Conservation (phyloP, 1,140 invertebrate genomes). For the Pseudomyrmex pallidus region DNA sequence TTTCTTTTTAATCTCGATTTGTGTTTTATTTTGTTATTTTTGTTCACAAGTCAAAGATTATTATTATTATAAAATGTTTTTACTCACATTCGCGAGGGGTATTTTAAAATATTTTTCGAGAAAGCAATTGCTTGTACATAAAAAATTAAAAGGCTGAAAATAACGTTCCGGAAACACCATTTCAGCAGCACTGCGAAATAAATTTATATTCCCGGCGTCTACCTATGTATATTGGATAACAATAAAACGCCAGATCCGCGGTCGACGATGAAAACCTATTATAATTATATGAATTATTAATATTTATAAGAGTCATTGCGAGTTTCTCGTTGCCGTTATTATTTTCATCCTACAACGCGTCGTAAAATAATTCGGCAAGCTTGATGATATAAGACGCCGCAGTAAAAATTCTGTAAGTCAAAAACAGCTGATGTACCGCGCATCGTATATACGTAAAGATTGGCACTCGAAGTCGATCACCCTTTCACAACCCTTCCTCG, state of each 20-base stretch:
- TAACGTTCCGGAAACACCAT: not conserved
- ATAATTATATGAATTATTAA: conserved; percentile 23
- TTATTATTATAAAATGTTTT: too few species aligned
- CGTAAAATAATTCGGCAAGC: conserved; percentile 42
- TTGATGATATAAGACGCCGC: conserved; percentile 31
- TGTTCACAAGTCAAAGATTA: too few species aligned
- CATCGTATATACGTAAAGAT: not conserved
- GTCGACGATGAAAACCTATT: not conserved
- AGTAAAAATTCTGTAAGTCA: conserved; percentile 31
- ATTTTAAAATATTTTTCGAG: conserved; percentile 2
- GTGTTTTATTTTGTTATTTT: too few species aligned
- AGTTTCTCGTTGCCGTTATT: not conserved
- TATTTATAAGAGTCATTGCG: not conserved
- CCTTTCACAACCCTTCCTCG: not conserved
- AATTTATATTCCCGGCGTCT: not conserved
- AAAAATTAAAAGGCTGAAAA: not conserved
- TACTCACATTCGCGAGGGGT: not conserved
- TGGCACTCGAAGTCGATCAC: not conserved
- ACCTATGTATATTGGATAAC: not conserved
- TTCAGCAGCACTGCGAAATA: not conserved
- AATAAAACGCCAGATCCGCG: not conserved
- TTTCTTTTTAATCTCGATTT: not conserved
- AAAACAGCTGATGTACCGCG: conserved; percentile 35
- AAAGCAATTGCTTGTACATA: not conserved
- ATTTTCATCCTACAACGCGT: conserved; percentile 7